phyloP scores from a whole-genome alignment of 1,140 invertebrate species.

The Drosophila nikananu region DNA sequence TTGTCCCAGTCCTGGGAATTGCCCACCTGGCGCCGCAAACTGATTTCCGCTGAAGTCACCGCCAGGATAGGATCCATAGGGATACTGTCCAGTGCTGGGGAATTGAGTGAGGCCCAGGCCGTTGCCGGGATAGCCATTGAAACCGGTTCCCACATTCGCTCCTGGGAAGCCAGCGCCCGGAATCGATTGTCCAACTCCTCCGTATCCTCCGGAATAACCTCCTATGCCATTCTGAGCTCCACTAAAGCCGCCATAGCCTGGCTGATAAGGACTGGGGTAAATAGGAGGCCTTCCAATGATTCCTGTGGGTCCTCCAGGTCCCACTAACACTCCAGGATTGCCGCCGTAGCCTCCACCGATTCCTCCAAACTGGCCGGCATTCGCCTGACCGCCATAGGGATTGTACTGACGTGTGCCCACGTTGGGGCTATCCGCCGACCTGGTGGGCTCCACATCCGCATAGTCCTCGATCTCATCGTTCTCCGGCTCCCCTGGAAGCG shows the following conservation, averaged over 20 bases:
- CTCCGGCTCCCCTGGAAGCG: constrained; percentile 68
- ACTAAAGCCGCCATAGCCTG: constrained; percentile 49
- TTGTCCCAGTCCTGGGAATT: constrained; percentile 59
- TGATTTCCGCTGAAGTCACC: constrained; percentile 57
- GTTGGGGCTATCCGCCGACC: constrained; percentile 34
- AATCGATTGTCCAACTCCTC: constrained; percentile 27
- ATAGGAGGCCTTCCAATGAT: constrained; percentile 84
- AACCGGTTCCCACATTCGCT: constrained; percentile 8
- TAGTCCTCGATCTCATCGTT: constrained; percentile 83
- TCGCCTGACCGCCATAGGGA: constrained; percentile 61
- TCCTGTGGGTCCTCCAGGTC: constrained; percentile 87
- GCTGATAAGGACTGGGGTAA: constrained; percentile 60
- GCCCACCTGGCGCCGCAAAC: constrained; percentile 42
- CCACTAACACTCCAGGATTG: constrained; percentile 86
- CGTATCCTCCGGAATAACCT: constrained; percentile 56
- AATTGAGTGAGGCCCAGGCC: constrained; percentile 62
- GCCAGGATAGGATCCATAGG: constrained; percentile 52
- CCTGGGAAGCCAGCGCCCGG: constrained; percentile 45
- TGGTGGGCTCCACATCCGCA: constrained; percentile 56
- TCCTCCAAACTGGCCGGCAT: constrained; percentile 60
- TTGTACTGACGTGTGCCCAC: constrained; percentile 72
- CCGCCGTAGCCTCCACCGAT: constrained; percentile 50
- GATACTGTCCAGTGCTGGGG: constrained; percentile 63
- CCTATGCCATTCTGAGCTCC: constrained; percentile 57
- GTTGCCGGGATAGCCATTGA: constrained; percentile 27